Base-by-base conservation (phyloP, 1,140 invertebrate genomes). In the Lucilia cuprina region DNA sequence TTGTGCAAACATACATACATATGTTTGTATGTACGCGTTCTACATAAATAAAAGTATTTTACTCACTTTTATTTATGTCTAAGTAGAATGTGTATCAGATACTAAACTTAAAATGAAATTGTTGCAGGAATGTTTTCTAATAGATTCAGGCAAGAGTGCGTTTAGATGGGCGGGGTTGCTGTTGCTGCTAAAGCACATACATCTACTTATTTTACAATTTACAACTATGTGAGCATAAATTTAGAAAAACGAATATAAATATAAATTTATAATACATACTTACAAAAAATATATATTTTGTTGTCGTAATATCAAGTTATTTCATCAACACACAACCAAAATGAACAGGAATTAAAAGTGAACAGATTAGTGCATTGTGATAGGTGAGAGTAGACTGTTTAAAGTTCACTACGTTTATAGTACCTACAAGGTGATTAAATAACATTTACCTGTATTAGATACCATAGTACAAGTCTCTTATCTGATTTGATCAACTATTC, bases 221-320 rank as follows among this genome's bases (percentile, higher is more conserved):
- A 89, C 88, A 89, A 89, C 89, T 89, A 89, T 89, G 88, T 88
- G 86, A 86, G 87, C 88, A 89, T 89, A 88, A 89, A 89, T 89
- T 89, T 88, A 86, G 87, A 86, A 88, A 89, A 88, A 30, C 25
- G 86, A 86, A 74, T 74, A 70, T 70, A 70, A 70, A 25, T 21
- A 70, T 12, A 70, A 70, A 19, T 17, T 70, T 70, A 70, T 70
- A 70, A 41, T 41, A 41, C 41, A 41, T 30, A 30, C 25, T 30
- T 30, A 30, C 25, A 30, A 30, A 30, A 30, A 30, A 30, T 30
- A 30, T 30, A 30, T 30, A 30, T 30, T 30, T 41, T 41, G 41
- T 41, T 41, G 41, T 10, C 41, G 41, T 41, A 41, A 41, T 41
- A 41, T 25, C 65, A 70, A 70, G 65, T 21, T n/a, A 70, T 70